phyloP scores from a whole-genome alignment of 1,140 invertebrate species.

The Penaeus japonicus region DNA sequence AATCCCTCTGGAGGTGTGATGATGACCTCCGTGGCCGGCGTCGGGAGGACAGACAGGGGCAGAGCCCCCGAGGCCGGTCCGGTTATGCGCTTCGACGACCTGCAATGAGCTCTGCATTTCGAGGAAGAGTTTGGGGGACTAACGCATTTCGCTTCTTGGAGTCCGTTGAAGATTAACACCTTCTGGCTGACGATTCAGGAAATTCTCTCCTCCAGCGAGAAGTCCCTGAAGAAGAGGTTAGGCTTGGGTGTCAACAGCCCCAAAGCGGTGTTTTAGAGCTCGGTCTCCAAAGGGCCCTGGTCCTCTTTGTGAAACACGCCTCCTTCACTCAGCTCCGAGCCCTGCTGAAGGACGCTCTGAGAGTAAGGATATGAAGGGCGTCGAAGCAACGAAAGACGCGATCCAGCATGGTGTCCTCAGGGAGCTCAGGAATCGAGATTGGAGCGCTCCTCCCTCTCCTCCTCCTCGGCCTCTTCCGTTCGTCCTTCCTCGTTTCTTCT shows the following conservation, averaged over 20 bases:
- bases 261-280: not conserved
- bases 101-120: not conserved
- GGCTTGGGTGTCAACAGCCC: not conserved
- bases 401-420: constrained; percentile 46
- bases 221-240: constrained; percentile 16
- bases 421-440: not conserved
- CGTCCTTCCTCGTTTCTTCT: too few species aligned
- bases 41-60: not conserved
- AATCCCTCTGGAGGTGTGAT: constrained; percentile 40
- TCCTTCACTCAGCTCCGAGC: not conserved
- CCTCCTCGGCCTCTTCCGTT: too few species aligned
- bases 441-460: not conserved
- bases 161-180: constrained; percentile 8
- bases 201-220: constrained; percentile 42
- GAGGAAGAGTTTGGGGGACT: not conserved
- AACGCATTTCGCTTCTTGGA: not conserved
- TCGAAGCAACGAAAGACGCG: constrained; percentile 36
- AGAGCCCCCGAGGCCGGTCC: not conserved
- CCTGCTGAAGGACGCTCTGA: not conserved
- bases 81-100: not conserved
- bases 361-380: not conserved
- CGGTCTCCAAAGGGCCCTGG: not conserved
- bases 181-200: not conserved
- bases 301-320: too few species aligned
- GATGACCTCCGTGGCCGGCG: not conserved